phyloP scores from a whole-genome alignment of 2,113 vertebrate species.

The Rynchops niger region DNA sequence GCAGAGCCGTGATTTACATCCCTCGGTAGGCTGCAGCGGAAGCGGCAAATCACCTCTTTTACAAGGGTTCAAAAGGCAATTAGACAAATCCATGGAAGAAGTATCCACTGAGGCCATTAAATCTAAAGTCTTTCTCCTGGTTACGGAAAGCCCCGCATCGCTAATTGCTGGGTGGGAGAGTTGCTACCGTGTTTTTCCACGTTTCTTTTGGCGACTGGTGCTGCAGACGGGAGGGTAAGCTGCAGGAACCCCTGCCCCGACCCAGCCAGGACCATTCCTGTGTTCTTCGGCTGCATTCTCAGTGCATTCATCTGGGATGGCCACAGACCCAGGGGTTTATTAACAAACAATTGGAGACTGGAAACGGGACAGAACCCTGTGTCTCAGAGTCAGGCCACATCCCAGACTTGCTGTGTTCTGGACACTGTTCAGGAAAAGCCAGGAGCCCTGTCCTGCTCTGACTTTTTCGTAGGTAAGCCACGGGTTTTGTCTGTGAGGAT shows the following conservation, averaged over 20 bases:
- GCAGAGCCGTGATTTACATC: background rate
- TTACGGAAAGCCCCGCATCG: background rate
- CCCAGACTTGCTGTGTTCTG: background rate
- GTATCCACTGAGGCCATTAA: background rate
- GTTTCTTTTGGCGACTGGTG: background rate
- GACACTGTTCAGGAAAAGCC: background rate
- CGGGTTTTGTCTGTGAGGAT: background rate
- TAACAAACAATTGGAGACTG: background rate
- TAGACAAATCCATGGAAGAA: background rate
- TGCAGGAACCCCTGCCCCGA: background rate
- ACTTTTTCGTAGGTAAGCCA: background rate
- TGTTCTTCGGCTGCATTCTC: background rate
- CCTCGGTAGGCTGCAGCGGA: background rate
- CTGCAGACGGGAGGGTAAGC: background rate
- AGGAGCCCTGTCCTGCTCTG: background rate
- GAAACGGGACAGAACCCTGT: background rate
- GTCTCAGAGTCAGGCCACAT: background rate
- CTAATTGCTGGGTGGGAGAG: background rate
- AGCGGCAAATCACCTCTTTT: conserved; percentile 17
- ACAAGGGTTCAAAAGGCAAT: background rate
- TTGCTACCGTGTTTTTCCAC: background rate
- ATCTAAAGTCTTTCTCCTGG: background rate
- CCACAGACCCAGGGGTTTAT: background rate
- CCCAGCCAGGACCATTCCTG: background rate
- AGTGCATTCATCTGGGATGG: background rate